phyloP scores from a whole-genome alignment of 2,888 invertebrate species.

The Thecocarcelia acutangulata region DNA sequence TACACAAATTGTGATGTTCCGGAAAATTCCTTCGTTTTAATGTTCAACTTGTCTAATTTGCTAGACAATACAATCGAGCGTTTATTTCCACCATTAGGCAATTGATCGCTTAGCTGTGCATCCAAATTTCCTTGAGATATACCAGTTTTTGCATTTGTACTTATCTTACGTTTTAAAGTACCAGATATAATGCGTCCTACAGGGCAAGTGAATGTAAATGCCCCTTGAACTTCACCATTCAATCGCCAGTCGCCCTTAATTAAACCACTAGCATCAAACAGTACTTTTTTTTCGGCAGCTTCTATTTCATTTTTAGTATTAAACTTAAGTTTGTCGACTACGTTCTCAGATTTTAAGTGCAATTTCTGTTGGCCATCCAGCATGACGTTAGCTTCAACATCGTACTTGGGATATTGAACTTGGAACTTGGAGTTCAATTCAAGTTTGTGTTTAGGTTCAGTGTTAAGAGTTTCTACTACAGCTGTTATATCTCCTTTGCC shows the following conservation, averaged over 20 bases:
- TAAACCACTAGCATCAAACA: slow-evolving; percentile 75
- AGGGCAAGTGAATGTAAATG: slow-evolving; percentile 73
- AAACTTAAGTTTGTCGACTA: slow-evolving; percentile 82
- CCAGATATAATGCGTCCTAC: slow-evolving; percentile 79
- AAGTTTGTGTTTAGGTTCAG: slow-evolving; percentile 84
- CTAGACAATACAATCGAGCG: slow-evolving; percentile 80
- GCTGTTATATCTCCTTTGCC: slow-evolving; percentile 85
- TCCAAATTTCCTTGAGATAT: slow-evolving; percentile 82
- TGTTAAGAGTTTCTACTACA: slow-evolving; percentile 79
- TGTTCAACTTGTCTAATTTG: slow-evolving; percentile 81
- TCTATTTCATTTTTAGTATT: slow-evolving; percentile 85
- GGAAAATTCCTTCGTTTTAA: slow-evolving; percentile 80
- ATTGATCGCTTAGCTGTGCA: slow-evolving; percentile 81
- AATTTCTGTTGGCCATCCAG: slow-evolving; percentile 87
- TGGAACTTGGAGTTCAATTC: slow-evolving; percentile 85
- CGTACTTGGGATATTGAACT: slow-evolving; percentile 84
- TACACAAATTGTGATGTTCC: slow-evolving; percentile 79
- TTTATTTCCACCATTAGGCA: slow-evolving; percentile 71
- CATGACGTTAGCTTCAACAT: slow-evolving; percentile 84
- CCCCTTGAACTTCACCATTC: slow-evolving; percentile 76
- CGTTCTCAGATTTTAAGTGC: slow-evolving; percentile 85
- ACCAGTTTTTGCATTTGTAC: slow-evolving; percentile 80
- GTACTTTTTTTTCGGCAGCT: slow-evolving; percentile 82
- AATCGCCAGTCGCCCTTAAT: slow-evolving; percentile 75
- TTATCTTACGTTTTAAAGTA: slow-evolving; percentile 79